Evolutionary conservation across 1,140 invertebrate species (phyloP), one percentile per base, ranked within the genome.

Genomic region (Microplitis mediator): DNA sequence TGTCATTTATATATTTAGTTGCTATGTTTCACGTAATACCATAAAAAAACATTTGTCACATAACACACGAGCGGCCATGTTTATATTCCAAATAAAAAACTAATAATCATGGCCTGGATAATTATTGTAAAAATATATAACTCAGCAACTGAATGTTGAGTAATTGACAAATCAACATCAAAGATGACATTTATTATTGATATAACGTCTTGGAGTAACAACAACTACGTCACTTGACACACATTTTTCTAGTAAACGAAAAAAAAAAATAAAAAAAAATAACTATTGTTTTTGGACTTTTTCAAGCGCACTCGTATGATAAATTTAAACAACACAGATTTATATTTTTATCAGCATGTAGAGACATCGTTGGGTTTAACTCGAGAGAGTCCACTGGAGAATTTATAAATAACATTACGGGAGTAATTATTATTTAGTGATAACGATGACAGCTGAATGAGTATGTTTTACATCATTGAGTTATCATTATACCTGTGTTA

Each of bases 51-150:
- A 80, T 61, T 77, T 71, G 68, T 80, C 77, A 67, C 68, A 80
- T 77, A 77, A 81, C 78, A 79, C 76, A 77, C 75, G 72, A 78
- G 77, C 81, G 78, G 81, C 81, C 81, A 82, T 82, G 81, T 82
- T 82, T 82, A 82, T 77, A 82, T 80, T 81, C 76, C 75, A 31
- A 78, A 78, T 78, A 77, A 45, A 45, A 45, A 45, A 45, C 39
- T 45, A 45, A 45, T 77, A 80, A 73, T 74, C 16, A 14, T 71
- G 58, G 69, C 60, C 60, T 45, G 75, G 74, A 74, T 71, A 74
- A 72, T 45, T 45, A 71, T 45, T 45, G 51, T 35, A 71, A 66
- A 51, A 75, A 31, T 34, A 51, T 16, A 54, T 45, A 51, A 50
- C 45, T 60, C 63, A 62, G 14, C 1, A 71, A 50, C 50, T 54